These are phyloP conservation scores for Tinamus major DNA, from an alignment of 2,797 vertebrate species.

Conservation along the genomic window DNA sequence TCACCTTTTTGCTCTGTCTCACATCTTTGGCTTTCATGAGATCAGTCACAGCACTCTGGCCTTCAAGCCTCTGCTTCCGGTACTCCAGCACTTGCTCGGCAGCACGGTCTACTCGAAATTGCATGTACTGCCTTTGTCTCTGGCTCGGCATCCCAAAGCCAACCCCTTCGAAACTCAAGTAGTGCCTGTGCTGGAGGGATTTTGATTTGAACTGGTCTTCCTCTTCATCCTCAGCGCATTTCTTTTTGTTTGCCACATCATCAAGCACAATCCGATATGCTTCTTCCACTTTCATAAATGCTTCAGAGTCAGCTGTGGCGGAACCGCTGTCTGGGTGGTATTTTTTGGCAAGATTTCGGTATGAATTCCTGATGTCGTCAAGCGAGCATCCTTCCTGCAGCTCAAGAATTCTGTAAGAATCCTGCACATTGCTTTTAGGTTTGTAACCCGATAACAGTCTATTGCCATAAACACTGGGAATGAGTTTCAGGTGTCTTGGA, in stretches of 20 bases:
- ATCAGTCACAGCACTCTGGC: constrained; percentile 76
- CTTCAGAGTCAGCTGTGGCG: constrained; percentile 79
- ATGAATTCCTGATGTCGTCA: constrained; percentile 87
- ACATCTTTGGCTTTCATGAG: constrained; percentile 84
- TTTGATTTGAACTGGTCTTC: constrained; percentile 79
- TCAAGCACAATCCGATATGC: constrained; percentile 88
- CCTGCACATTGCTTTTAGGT: constrained; percentile 57
- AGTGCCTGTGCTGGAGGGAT: constrained; percentile 91
- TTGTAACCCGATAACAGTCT: constrained; percentile 69
- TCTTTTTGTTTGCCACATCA: constrained; percentile 75
- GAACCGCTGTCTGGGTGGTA: constrained; percentile 92
- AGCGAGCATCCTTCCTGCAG: constrained; percentile 84
- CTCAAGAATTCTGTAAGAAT: constrained; percentile 88
- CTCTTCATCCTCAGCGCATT: constrained; percentile 67
- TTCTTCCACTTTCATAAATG: constrained; percentile 88
- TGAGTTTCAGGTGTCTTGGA: constrained; percentile 11
- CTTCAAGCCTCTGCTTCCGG: constrained; percentile 84
- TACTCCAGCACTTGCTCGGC: constrained; percentile 90
- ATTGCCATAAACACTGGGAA: constrained; percentile 17
- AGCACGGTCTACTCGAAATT: constrained; percentile 89
- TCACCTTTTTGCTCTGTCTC: constrained; percentile 87
- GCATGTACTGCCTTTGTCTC: constrained; percentile 90
- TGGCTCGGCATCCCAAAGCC: constrained; percentile 93
- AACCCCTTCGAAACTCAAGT: constrained; percentile 92
- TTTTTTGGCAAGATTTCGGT: constrained; percentile 87